Percentiles rank a stretch among this genome's conserved stretches.
Evolutionary conservation across 2,797 vertebrate genomes (phyloP).

Genomic region (Cetoscarus ocellatus): DNA sequence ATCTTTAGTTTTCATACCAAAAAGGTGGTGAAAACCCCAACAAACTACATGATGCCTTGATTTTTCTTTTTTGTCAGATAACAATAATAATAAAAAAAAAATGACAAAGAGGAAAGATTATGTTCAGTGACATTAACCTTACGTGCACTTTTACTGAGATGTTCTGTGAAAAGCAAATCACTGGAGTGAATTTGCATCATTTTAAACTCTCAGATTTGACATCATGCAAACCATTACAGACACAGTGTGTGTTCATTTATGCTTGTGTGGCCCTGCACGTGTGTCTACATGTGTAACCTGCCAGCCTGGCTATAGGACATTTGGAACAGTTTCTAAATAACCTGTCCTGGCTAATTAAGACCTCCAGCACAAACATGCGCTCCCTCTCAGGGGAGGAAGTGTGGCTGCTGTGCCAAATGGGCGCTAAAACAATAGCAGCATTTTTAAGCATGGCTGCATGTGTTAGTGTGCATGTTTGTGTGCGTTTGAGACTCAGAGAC

Average conservation of each 20-base stretch:
- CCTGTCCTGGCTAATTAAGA: slow-evolving; percentile 78
- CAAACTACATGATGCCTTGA: no score
- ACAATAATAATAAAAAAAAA: no score
- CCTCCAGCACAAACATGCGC: slow-evolving; percentile 60
- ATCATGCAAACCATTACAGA: background rate
- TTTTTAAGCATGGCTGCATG: slow-evolving; percentile 17
- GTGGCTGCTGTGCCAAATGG: slow-evolving; percentile 46
- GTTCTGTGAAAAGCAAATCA: background rate
- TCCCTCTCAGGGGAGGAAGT: slow-evolving; percentile 40
- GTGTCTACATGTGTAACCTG: slow-evolving; percentile 8
- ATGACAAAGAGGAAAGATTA: no score
- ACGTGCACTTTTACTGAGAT: no score
- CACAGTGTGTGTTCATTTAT: background rate
- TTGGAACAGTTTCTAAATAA: slow-evolving; percentile 65
- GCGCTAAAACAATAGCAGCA: slow-evolving; percentile 49
- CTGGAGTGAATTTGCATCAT: slow-evolving; percentile 20
- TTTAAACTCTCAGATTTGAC: background rate
- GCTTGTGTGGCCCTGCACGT: slow-evolving; percentile 1
- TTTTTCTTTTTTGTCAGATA: no score
- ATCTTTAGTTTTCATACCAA: no score
- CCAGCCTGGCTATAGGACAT: slow-evolving; percentile 44
- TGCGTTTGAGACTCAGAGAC: slow-evolving; percentile 5
- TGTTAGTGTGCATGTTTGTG: slow-evolving; percentile 7
- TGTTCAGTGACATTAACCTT: no score
- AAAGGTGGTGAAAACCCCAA: no score